Evolutionary conservation across 2,797 vertebrate species (phyloP).

Genomic region (Glyptemys insculpta): DNA sequence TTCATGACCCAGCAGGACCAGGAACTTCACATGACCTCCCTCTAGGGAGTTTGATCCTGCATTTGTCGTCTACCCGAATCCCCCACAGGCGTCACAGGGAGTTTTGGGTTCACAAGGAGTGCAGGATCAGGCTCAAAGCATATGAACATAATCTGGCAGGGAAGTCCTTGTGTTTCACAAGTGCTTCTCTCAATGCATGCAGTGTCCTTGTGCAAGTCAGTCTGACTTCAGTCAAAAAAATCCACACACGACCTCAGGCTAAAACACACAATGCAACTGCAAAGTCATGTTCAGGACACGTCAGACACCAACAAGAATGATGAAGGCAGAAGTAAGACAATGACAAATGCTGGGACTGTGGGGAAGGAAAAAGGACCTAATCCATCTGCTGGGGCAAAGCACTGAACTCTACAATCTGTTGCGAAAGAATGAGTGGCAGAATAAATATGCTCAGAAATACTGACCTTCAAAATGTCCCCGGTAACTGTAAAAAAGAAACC

Average conservation of each 20-base stretch:
- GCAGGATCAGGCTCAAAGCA: neutral
- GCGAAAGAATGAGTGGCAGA: neutral
- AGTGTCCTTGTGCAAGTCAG: conserved; percentile 1
- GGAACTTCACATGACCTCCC: neutral
- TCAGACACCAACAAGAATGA: neutral
- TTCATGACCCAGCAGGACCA: neutral
- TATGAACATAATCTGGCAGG: neutral
- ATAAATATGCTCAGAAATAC: neutral
- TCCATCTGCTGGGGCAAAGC: conserved; percentile 9
- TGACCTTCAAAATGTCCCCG: conserved; percentile 50
- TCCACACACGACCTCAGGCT: neutral
- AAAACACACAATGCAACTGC: neutral
- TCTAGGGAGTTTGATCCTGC: neutral
- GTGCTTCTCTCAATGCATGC: neutral
- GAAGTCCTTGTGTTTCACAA: conserved; percentile 13
- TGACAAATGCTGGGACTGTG: neutral
- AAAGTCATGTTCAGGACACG: neutral
- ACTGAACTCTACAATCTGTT: fast-evolving
- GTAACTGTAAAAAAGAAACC: neutral
- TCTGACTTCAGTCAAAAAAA: neutral
- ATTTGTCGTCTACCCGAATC: neutral
- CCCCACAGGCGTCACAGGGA: neutral
- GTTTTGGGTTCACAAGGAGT: neutral
- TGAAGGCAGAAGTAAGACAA: neutral
- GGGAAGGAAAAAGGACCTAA: conserved; percentile 10